These are phyloP conservation scores for Drosophila affinis DNA, from an alignment of 2,888 invertebrate genomes.

Conservation along the genomic window DNA sequence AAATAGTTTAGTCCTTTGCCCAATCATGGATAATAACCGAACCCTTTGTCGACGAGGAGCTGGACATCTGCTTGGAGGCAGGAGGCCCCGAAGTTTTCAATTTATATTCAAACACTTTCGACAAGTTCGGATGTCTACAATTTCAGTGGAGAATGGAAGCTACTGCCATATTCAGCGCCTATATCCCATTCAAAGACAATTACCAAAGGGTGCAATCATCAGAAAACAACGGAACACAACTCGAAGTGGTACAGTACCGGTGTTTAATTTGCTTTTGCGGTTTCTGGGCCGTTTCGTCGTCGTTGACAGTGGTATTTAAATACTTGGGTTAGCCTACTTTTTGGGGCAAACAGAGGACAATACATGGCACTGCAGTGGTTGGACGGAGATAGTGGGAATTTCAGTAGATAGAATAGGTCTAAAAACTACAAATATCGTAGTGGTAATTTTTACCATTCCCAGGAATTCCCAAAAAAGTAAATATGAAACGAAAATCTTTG, in stretches of 20 bases:
- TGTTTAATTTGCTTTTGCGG: slow-evolving; percentile 17
- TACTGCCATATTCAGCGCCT: neutral
- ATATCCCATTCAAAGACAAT: neutral
- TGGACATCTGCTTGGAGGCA: too few relatives aligned
- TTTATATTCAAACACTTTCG: neutral
- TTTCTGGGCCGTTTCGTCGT: neutral
- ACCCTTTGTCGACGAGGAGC: neutral
- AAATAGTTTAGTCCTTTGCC: slow-evolving; percentile 39
- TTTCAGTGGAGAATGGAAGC: neutral
- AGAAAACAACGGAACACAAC: neutral
- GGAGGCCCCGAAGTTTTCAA: neutral
- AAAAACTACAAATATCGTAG: too few relatives aligned
- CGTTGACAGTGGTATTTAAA: neutral
- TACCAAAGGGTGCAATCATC: neutral
- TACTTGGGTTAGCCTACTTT: slow-evolving; percentile 22
- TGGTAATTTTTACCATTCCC: too few relatives aligned
- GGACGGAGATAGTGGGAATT: too few relatives aligned
- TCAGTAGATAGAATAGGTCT: too few relatives aligned
- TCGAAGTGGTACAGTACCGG: neutral
- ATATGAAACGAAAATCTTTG: too few relatives aligned
- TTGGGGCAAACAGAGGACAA: slow-evolving; percentile 3
- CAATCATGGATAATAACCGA: neutral
- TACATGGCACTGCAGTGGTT: too few relatives aligned
- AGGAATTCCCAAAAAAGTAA: too few relatives aligned
- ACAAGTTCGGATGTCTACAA: neutral